phyloP scores from a whole-genome alignment of 2,113 vertebrate species.

The Emydocephalus ijimae region DNA sequence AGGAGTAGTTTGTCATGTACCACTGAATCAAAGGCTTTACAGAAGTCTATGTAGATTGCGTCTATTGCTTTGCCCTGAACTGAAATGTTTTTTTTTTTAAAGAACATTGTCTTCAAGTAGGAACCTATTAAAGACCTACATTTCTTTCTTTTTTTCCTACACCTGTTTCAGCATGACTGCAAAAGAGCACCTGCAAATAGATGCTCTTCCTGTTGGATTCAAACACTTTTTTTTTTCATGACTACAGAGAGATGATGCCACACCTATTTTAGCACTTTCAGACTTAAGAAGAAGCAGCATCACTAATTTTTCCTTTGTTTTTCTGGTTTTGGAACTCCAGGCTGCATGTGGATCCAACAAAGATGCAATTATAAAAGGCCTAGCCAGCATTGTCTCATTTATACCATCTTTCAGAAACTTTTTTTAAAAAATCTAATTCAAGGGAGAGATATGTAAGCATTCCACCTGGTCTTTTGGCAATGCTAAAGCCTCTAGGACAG shows the following conservation, averaged over 20 bases:
- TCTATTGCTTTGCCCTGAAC: no score
- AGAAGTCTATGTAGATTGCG: no score
- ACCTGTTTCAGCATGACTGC: not conserved
- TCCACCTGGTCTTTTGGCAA: not conserved
- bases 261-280: constrained; percentile 26
- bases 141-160: not conserved
- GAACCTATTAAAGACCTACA: not conserved
- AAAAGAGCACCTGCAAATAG: constrained; percentile 21
- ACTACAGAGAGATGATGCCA: constrained; percentile 49
- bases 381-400: not conserved
- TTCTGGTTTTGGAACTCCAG: constrained; percentile 29
- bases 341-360: constrained; percentile 42
- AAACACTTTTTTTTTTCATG: constrained; percentile 2
- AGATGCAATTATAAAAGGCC: constrained; percentile 30
- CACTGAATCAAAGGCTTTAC: no score
- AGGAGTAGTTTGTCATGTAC: no score
- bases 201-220: constrained; percentile 39
- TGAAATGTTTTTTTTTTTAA: not conserved
- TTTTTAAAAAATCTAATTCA: not conserved
- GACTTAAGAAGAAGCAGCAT: constrained; percentile 42
- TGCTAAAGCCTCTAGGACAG: not conserved
- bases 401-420: not conserved
- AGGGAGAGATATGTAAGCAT: not conserved
- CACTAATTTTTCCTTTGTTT: not conserved
- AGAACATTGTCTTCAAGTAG: not conserved